A percentile compares a stretch with the other conserved stretches of the same genome.
phyloP scores from a whole-genome alignment of 2,888 invertebrate species.

The Aspidiotus destructor region DNA sequence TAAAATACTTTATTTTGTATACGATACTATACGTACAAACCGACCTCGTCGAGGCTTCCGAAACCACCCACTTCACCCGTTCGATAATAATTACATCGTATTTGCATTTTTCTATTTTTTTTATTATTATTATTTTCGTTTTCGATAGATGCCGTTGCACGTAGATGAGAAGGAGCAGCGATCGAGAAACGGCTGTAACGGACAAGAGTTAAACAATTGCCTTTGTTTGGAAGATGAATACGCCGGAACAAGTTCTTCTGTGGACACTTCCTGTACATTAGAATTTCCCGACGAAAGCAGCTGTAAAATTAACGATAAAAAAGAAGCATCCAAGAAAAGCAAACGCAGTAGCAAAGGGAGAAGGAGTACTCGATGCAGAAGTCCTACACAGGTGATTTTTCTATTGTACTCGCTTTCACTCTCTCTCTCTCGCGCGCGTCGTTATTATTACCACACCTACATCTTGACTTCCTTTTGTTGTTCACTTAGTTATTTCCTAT shows the following conservation, averaged over 20 bases:
- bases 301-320: constrained; percentile 16
- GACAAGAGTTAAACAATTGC: constrained; percentile 29
- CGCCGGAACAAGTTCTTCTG: constrained; percentile 31
- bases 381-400: constrained; percentile 51
- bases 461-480: constrained; percentile 16
- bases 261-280: constrained; percentile 32
- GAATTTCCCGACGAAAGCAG: constrained; percentile 26
- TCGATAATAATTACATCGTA: no score
- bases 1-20: background rate
- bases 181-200: constrained; percentile 23
- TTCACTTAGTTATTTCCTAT: constrained; percentile 18
- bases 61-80: constrained; percentile 1
- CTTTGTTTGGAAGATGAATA: constrained; percentile 31
- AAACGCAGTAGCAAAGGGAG: constrained; percentile 21
- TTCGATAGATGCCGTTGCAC: constrained; percentile 18
- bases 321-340: constrained; percentile 24
- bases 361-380: constrained; percentile 58
- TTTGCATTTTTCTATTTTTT: no score
- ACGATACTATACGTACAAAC: background rate
- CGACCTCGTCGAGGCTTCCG: background rate
- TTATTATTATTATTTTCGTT: background rate
- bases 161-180: constrained; percentile 7
- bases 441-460: constrained; percentile 15
- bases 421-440: no score
- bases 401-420: constrained; percentile 5